Evolutionary conservation across 2,888 invertebrate species (phyloP), one percentile per base, ranked within the genome.

Genomic region (Xanthia togata): DNA sequence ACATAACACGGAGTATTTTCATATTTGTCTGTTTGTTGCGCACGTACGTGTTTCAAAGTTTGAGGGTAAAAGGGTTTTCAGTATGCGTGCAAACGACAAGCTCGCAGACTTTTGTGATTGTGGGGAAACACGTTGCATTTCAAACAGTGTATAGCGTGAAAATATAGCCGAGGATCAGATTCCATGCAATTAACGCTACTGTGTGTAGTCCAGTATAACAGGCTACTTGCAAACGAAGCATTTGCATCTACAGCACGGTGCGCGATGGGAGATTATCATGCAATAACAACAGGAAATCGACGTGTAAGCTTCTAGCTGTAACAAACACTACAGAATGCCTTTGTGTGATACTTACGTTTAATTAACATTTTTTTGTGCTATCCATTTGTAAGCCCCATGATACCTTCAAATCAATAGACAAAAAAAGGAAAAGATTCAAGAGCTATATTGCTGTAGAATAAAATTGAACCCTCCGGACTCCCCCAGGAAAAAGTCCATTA

Each of bases 201-300:
- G 38, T 77, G 62, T 78, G 50, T 53, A 62, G 63, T 50, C 35
- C 60, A 69, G 70, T 20, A 26, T 50, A 67, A 50, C 44, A 63
- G 67, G 70, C 55, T 70, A 59, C 47, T 81, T 70, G 53, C 55
- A 68, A 83, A 83, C 77, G 77, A 84, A 70, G 62, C 63, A 50
- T 63, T 76, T 55, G 70, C 65, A 50, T 81, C 68, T 78, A 57
- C 55, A 59, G 20, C 55, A 57, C n/a, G 63, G 35, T 64, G 47
- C 6, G 55, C 47, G 60, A 82, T 85, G 83, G 72, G 78, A 83
- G 82, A 85, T 83, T 83, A 85, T 70, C 82, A 50, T 70, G 70
- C 38, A 72, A 65, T 65, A 62, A 62, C 1, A 47, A 60, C 67
- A 44, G 63, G 60, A 63, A 76, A 85, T 82, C 57, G 41, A 57